Evolutionary conservation across 1,140 invertebrate genomes (phyloP).

Genomic region (Patella vulgata): DNA sequence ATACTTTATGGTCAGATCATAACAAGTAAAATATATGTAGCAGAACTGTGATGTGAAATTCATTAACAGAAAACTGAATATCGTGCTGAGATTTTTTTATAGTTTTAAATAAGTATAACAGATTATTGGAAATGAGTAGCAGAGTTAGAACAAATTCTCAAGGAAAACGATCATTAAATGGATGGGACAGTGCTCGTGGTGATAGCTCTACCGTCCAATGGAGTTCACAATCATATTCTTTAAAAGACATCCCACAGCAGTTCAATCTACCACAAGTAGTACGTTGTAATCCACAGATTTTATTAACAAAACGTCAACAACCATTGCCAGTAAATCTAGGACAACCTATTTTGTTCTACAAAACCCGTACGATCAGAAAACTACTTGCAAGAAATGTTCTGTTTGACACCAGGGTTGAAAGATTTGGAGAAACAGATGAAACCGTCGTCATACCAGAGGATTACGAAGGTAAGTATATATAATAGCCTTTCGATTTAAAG

Average conservation of each 20-base stretch:
- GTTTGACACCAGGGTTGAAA: conserved; percentile 11
- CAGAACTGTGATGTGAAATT: too few relatives aligned
- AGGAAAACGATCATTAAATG: too few relatives aligned
- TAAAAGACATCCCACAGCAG: conserved; percentile 27
- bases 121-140: too few relatives aligned
- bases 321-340: conserved; percentile 38
- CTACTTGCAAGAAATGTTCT: conserved; percentile 37
- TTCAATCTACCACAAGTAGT: conserved; percentile 38
- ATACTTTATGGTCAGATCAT: too few relatives aligned
- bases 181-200: neutral
- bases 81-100: too few relatives aligned
- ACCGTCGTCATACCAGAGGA: conserved; percentile 42
- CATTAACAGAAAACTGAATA: too few relatives aligned
- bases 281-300: conserved; percentile 27
- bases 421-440: conserved; percentile 38
- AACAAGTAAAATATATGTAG: too few relatives aligned
- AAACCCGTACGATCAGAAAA: conserved; percentile 32
- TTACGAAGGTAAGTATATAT: conserved; percentile 42
- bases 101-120: too few relatives aligned
- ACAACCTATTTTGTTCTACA: conserved; percentile 36
- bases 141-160: too few relatives aligned
- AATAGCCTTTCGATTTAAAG: too few relatives aligned
- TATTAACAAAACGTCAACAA: conserved; percentile 20
- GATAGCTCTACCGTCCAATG: conserved; percentile 22
- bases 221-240: conserved; percentile 31